A percentile compares a stretch with the other conserved stretches of the same genome.
These are phyloP conservation scores for Odontomachus brunneus DNA, from an alignment of 1,140 invertebrate species.

Conservation along the genomic window DNA sequence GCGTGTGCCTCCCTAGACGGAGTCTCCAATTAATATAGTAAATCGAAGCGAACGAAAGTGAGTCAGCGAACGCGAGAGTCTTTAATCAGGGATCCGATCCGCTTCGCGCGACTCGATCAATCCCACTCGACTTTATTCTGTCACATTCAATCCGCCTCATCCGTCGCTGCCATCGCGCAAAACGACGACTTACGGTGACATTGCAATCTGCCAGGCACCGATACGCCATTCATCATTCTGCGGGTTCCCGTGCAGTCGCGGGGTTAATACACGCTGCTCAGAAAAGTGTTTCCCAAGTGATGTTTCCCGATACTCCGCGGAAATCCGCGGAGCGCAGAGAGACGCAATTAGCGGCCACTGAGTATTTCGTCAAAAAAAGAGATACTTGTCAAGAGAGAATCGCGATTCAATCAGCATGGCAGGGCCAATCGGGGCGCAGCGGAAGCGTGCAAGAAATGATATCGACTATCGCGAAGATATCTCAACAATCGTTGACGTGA, in stretches of 20 bases:
- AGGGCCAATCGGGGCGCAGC: too few relatives aligned
- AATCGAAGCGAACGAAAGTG: conserved; percentile 11
- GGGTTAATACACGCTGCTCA: not conserved
- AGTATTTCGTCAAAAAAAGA: not conserved
- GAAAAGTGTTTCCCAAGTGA: conserved; percentile 37
- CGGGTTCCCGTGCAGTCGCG: conserved; percentile 8
- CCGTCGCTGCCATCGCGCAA: not conserved
- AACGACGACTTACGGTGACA: not conserved
- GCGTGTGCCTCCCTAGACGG: not conserved
- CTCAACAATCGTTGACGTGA: too few relatives aligned
- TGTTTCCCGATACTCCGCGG: not conserved
- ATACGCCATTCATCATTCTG: conserved; percentile 29
- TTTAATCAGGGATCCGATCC: not conserved
- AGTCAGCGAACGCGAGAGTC: not conserved
- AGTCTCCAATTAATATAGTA: conserved; percentile 25
- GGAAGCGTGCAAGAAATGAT: too few relatives aligned
- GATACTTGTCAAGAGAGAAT: too few relatives aligned
- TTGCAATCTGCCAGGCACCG: not conserved
- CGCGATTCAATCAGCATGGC: too few relatives aligned
- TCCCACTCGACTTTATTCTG: conserved; percentile 4
- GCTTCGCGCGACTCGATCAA: not conserved
- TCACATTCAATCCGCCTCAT: not conserved
- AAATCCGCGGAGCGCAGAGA: not conserved
- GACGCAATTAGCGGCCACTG: not conserved
- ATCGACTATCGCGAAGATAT: too few relatives aligned